A percentile compares a stretch with the other conserved stretches of the same genome.
Evolutionary conservation across 2,888 invertebrate genomes (phyloP).

Genomic region (Euplexia lucipara): DNA sequence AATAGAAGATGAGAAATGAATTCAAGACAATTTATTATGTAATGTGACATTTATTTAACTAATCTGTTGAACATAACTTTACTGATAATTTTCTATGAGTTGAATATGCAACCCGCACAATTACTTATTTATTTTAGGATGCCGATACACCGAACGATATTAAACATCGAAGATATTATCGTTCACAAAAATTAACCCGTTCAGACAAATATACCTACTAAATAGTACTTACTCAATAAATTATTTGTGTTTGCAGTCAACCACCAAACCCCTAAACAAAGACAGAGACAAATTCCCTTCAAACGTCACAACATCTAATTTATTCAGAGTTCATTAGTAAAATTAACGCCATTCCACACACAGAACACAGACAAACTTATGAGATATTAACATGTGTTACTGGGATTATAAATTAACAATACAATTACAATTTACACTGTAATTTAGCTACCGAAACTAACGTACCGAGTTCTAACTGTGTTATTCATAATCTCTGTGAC

Average conservation of each 20-base stretch:
- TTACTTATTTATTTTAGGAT: too few relatives aligned
- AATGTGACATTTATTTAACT: not conserved
- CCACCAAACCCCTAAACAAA: slow-evolving; percentile 5
- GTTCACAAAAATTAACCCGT: slow-evolving; percentile 10
- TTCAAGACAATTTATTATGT: too few relatives aligned
- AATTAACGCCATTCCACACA: slow-evolving; percentile 59
- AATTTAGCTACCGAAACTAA: slow-evolving; percentile 57
- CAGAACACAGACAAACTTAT: slow-evolving; percentile 61
- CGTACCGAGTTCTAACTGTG: slow-evolving; percentile 46
- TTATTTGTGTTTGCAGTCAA: too few relatives aligned
- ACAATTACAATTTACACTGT: slow-evolving; percentile 70
- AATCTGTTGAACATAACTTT: not conserved
- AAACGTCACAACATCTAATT: slow-evolving; percentile 48
- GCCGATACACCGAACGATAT: too few relatives aligned
- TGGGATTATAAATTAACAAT: slow-evolving; percentile 70
- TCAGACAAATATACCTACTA: slow-evolving; percentile 8
- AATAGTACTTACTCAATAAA: slow-evolving; percentile 2
- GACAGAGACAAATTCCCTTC: slow-evolving; percentile 29
- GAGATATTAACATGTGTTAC: slow-evolving; percentile 68
- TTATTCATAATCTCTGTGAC: slow-evolving; percentile 49
- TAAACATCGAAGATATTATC: too few relatives aligned
- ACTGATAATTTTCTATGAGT: too few relatives aligned
- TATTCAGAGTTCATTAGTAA: slow-evolving; percentile 67
- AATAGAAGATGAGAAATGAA: too few relatives aligned
- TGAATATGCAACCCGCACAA: too few relatives aligned